Evolutionary conservation across 2,888 invertebrate genomes (phyloP), one percentile per base, ranked within the genome.

Genomic region (Zhengitettix transpicula): DNA sequence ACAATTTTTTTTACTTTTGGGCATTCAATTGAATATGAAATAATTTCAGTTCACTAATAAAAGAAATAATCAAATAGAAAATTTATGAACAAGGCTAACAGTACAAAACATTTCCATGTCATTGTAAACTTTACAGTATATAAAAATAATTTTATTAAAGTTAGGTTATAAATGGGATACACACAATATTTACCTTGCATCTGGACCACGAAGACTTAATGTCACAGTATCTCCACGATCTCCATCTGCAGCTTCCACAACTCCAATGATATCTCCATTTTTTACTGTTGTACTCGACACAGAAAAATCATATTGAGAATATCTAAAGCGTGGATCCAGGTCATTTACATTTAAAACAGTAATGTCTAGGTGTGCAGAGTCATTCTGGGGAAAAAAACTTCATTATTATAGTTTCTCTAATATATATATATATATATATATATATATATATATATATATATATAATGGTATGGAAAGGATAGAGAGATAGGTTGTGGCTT

Each of bases 321-420:
- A 85, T 1, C 88, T 81, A 75, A 94, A 94, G 60, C 90, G 79
- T 0, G 94, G 94, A 72, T 92, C 92, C 91, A 93, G 93, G 71
- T 94, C 93, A 74, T 94, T 94, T 10, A 91, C 88, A 71, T 93
- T 87, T 66, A 84, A 76, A 15, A 94, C 87, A 1, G 86, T 84
- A 41, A 94, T 79, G 68, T 87, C 86, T 5, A 93, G 82, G 10
- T 84, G 80, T 0, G 91, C 84, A 0, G 90, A 89, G 71, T 91
- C 90, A 72, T 91, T 92, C 88, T 89, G 73, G 1, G 74, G 73
- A 60, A 40, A 15, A 56, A 56, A 40, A 56, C 40, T 57, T 16
- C 15, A 47, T 57, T 3, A 16, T 57, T 57, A 40, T 15, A 2
- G 41, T 9, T 40, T 47, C 12, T 47, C n/a, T 14, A 47, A 7